Base-by-base conservation (phyloP, 1,140 invertebrate species). In the Cephus cinctus region DNA sequence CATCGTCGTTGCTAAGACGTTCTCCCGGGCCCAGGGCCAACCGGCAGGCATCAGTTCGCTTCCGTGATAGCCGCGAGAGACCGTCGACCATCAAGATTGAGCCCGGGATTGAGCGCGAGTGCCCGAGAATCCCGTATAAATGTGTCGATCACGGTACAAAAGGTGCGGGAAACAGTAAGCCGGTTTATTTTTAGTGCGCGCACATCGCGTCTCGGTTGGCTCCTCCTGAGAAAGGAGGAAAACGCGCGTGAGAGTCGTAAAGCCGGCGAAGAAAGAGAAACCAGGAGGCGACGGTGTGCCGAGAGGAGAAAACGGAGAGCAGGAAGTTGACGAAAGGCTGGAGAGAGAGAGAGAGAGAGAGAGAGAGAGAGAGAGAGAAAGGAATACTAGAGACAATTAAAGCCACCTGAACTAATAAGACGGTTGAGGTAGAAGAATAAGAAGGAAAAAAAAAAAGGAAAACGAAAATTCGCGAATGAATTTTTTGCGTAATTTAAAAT, bases 111-210 rank as follows among this genome's bases (percentile, higher is more conserved):
- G n/a, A 27, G 25, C 6, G n/a, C 6, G 25, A 6, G 25, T 27
- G 6, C 23, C 25, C 38, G 38, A 15, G 23, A 27, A 40, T n/a
- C 27, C 42, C 23, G 56, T 49, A 59, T 69, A 66, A 69, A 69
- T 69, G 66, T 67, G 65, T 67, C 66, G 65, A 54, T 66, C 66
- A 54, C 63, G 66, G 51, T 67, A 69, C 56, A 67, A 69, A 65
- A 69, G 59, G 66, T 63, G 47, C 36, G 40, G 31, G 23, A 22
- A 50, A 36, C 34, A 36, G 34, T 36, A 36, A 36, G 34, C 8
- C 9, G 12, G 19, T 12, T 36, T 36, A 36, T 36, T 36, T 36
- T 36, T 36, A 36, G 34, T 36, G 27, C 12, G 27, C 12, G 12
- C 27, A 30, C 9, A 1, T 12, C 27, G 34, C 34, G 34, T 36